Percentiles rank a stretch among this genome's conserved stretches.
These are phyloP conservation scores for Dicaeum eximium DNA, from an alignment of 2,113 vertebrate species.

Conservation along the genomic window DNA sequence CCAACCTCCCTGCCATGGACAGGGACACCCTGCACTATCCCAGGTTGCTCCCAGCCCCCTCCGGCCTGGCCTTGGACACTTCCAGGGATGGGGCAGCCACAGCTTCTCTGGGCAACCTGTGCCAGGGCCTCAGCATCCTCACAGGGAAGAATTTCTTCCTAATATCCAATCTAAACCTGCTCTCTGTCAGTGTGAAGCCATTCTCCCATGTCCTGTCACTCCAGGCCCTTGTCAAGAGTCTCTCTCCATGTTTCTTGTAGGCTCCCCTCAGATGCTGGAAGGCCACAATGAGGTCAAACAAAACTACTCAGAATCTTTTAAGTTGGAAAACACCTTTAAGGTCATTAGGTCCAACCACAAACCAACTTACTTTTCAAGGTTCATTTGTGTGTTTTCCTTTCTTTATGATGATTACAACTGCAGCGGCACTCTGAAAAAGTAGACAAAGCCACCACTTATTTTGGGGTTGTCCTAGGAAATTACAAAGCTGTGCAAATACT, in stretches of 20 bases:
- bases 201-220: neutral
- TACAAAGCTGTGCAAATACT: neutral
- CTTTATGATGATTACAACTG: neutral
- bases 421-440: neutral
- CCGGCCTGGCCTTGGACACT: accelerated
- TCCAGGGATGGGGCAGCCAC: neutral
- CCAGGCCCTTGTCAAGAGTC: neutral
- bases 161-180: accelerated
- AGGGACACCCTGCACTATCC: neutral
- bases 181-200: neutral
- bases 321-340: neutral
- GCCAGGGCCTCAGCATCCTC: neutral
- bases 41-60: neutral
- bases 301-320: neutral
- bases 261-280: neutral
- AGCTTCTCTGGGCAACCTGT: neutral
- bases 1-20: neutral
- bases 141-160: neutral
- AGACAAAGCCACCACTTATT: neutral
- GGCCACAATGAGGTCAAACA: neutral
- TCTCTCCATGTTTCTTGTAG: neutral
- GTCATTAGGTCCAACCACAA: neutral
- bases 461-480: neutral
- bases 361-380: neutral
- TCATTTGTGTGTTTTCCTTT: neutral